phyloP scores from a whole-genome alignment of 2,113 vertebrate genomes.

The Pica pica region DNA sequence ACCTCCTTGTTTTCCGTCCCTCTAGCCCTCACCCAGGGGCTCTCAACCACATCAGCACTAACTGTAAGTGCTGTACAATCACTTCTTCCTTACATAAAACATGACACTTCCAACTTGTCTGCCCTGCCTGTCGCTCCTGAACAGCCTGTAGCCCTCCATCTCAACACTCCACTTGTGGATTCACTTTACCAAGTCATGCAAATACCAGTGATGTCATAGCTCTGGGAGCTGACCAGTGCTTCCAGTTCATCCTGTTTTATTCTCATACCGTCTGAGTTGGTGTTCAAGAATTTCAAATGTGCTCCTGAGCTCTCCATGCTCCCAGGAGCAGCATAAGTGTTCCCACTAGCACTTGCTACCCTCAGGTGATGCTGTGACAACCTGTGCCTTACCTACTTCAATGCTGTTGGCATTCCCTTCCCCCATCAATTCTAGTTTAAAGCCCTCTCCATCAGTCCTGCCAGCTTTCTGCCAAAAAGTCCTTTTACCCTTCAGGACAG shows the following conservation, averaged over 20 bases:
- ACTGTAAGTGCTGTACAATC: not conserved
- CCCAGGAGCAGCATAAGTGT: not conserved
- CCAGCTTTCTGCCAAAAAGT: rapidly evolving
- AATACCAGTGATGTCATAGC: not conserved
- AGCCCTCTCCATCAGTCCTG: not conserved
- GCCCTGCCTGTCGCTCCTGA: not conserved
- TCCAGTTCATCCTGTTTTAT: not conserved
- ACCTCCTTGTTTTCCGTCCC: not conserved
- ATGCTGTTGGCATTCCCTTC: not conserved
- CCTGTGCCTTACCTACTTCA: not conserved
- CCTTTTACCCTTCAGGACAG: not conserved
- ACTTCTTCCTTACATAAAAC: not conserved
- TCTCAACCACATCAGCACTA: not conserved
- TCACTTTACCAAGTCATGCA: not conserved
- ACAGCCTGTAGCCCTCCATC: not conserved
- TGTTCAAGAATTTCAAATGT: not conserved
- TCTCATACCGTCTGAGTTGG: not conserved
- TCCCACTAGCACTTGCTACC: not conserved
- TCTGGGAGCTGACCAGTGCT: not conserved
- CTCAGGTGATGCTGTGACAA: not conserved
- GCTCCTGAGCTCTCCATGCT: not conserved
- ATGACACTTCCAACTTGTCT: not conserved
- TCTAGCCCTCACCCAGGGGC: not conserved
- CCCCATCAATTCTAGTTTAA: not conserved
- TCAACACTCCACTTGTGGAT: not conserved